Evolutionary conservation across 2,888 invertebrate species (phyloP), one percentile per base, ranked within the genome.

Genomic region (Apomyelois bistriatella): DNA sequence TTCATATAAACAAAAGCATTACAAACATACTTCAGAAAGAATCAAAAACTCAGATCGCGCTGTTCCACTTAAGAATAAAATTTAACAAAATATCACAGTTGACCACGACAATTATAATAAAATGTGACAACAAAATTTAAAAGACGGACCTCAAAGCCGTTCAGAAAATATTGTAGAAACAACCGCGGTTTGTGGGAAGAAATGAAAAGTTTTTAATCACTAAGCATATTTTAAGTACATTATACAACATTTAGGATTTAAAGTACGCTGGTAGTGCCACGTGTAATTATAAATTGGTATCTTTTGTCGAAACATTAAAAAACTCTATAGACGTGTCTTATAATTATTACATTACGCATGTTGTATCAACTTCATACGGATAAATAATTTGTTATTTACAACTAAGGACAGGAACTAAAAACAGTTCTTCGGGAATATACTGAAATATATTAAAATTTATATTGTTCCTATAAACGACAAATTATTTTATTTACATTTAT

Each of bases 31-130:
- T 35, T 60, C 57, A 65, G 59, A 70, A 64, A 63, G 64, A 70
- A 76, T 72, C 61, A 66, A 75, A 72, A 81, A 80, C 69, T 68
- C 67, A 77, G 75, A 78, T 75, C 72, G 74, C 70, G 70, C 65
- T 79, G 77, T 74, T 76, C 70, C 74, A 77, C 83, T 80, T 85
- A 87, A 76, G 78, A 84, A 85, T 82, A 81, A 86, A 85, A 82
- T 87, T 88, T 86, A 90, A 90, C 87, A 86, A 87, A 90, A 89
- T 90, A 90, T 90, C 90, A 90, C 90, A 90, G 90, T 81, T 85
- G 83, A 87, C 88, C 85, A 89, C 88, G 89, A 88, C 79, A 82
- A 77, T 83, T 80, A 72, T 76, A 75, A 77, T 62, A 73, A 76
- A 49, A 79, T 9, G 32, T 32, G 10, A 32, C 8, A 79, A 75